phyloP scores from a whole-genome alignment of 2,113 vertebrate species.

The Sterna hirundo region DNA sequence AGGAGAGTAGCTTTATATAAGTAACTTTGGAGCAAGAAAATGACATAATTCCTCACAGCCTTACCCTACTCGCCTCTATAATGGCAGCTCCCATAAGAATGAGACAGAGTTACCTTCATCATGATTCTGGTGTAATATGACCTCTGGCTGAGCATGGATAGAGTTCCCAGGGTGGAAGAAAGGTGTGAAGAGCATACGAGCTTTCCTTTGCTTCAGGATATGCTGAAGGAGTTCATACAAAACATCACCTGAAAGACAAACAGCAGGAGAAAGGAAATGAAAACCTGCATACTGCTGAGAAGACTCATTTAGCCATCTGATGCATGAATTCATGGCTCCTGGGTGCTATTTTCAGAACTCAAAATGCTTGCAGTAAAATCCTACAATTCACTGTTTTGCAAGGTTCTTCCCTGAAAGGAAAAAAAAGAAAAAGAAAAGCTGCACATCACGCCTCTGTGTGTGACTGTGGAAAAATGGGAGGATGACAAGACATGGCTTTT shows the following conservation, averaged over 20 bases:
- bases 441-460: neutral
- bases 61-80: neutral
- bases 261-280: constrained; percentile 33
- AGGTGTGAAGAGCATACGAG: constrained; percentile 85
- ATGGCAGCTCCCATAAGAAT: neutral
- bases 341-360: neutral
- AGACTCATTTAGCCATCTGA: constrained; percentile 5
- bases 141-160: constrained; percentile 85
- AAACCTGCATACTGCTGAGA: neutral
- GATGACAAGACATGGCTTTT: neutral
- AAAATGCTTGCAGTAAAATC: neutral
- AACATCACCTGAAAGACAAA: constrained; percentile 86
- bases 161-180: constrained; percentile 91
- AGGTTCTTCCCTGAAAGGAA: neutral
- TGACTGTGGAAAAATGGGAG: neutral
- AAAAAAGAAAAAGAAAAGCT: neutral
- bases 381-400: neutral
- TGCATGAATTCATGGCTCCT: neutral
- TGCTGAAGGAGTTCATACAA: constrained; percentile 98
- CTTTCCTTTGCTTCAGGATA: constrained; percentile 95
- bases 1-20: neutral
- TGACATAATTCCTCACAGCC: neutral
- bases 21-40: neutral
- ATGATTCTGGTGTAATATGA: constrained; percentile 86
- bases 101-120: constrained; percentile 85